Conservation (phyloP, 2,113 vertebrate genomes). For the Carollia perspicillata region DNA sequence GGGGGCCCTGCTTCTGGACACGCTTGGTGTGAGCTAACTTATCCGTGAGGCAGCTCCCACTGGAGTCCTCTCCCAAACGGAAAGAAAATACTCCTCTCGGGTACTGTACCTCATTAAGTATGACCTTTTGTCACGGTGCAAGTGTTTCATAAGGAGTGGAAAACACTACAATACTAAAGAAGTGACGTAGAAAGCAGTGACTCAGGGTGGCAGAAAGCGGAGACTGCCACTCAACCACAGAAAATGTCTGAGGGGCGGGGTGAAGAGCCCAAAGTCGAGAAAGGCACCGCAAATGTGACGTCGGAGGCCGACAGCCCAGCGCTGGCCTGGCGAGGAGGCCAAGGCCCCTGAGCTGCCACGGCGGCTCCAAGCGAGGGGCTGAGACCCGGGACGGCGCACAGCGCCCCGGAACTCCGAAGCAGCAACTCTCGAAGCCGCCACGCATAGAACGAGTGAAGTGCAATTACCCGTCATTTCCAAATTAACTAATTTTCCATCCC, state of each 20-base stretch:
- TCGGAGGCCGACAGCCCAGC: neutral
- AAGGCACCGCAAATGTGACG: neutral
- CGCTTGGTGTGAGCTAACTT: neutral
- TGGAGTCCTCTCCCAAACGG: neutral
- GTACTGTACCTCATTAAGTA: neutral
- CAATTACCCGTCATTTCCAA: constrained; percentile 30
- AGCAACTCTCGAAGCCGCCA: neutral
- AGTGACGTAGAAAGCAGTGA: neutral
- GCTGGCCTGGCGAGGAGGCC: neutral
- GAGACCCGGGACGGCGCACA: fast-evolving
- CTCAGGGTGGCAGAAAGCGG: neutral
- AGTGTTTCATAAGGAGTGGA: neutral
- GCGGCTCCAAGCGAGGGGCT: fast-evolving
- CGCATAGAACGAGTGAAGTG: neutral
- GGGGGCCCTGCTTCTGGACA: neutral
- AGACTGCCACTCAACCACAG: neutral
- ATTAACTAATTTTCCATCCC: neutral
- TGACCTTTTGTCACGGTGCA: neutral
- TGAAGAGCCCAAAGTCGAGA: neutral
- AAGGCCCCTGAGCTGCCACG: fast-evolving
- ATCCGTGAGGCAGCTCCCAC: neutral
- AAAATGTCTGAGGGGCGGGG: neutral
- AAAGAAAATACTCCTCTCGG: neutral
- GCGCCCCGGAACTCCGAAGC: neutral
- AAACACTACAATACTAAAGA: neutral